Conservation (phyloP, 2,888 invertebrate species). For the Zonitis immaculata region DNA sequence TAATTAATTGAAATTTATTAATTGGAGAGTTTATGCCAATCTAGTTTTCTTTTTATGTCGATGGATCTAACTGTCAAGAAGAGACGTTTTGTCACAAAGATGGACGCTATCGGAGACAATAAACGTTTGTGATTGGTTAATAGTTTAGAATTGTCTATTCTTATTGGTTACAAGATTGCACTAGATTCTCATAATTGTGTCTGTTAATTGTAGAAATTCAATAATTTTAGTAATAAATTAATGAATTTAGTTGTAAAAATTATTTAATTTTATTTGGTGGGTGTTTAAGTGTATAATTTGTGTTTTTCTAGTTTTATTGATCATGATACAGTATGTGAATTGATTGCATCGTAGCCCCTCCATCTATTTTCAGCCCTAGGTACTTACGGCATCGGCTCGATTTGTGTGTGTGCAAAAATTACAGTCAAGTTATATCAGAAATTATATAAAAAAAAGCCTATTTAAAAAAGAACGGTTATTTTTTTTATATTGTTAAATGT, state of each 20-base stretch:
- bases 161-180: conserved; percentile 28
- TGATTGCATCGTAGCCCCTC: conserved; percentile 55
- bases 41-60: neutral
- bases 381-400: conserved; percentile 61
- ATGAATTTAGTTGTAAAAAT: neutral
- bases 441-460: conserved; percentile 3
- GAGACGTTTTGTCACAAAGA: conserved; percentile 18
- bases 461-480: conserved; percentile 14
- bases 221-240: neutral
- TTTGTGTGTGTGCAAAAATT: conserved; percentile 58
- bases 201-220: neutral
- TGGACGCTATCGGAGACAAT: conserved; percentile 24
- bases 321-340: neutral
- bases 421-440: conserved; percentile 50
- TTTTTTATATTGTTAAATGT: neutral
- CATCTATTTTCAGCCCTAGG: conserved; percentile 69
- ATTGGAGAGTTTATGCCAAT: neutral
- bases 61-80: conserved; percentile 5
- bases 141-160: conserved; percentile 24
- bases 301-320: neutral
- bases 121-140: conserved; percentile 26
- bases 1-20: too few relatives aligned
- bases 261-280: neutral
- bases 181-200: conserved; percentile 6
- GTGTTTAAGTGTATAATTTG: conserved; percentile 7